Conservation (phyloP, 2,113 vertebrate genomes). For the Cavia aperea region DNA sequence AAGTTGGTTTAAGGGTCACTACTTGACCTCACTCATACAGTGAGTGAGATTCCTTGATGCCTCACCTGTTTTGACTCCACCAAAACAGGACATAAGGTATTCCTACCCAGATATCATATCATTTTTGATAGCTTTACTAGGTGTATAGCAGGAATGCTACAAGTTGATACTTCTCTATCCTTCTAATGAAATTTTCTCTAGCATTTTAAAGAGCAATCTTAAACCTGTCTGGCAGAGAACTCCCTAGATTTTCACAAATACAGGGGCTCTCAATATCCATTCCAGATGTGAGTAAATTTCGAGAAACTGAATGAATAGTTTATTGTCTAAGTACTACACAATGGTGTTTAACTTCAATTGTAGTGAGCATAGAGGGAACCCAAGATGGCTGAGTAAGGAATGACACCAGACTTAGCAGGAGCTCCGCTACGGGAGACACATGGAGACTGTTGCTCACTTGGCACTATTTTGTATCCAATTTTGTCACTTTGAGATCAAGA, state of each 20-base stretch:
- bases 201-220: background rate
- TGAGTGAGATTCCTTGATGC: background rate
- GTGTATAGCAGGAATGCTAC: background rate
- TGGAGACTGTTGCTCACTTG: background rate
- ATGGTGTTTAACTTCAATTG: background rate
- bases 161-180: background rate
- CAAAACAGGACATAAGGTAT: background rate
- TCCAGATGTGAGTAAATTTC: background rate
- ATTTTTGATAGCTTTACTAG: background rate
- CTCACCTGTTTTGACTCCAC: background rate
- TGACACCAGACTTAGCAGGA: background rate
- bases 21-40: background rate
- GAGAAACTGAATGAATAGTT: background rate
- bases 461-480: background rate
- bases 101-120: background rate
- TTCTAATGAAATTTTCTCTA: background rate
- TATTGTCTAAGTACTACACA: background rate
- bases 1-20: background rate
- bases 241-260: background rate
- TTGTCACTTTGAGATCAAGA: background rate
- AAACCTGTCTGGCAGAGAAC: background rate
- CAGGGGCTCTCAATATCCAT: background rate
- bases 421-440: background rate
- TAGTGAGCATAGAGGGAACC: background rate
- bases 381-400: background rate